These are phyloP conservation scores for Rhabdornis inornatus DNA, from an alignment of 2,113 vertebrate species.

Conservation along the genomic window DNA sequence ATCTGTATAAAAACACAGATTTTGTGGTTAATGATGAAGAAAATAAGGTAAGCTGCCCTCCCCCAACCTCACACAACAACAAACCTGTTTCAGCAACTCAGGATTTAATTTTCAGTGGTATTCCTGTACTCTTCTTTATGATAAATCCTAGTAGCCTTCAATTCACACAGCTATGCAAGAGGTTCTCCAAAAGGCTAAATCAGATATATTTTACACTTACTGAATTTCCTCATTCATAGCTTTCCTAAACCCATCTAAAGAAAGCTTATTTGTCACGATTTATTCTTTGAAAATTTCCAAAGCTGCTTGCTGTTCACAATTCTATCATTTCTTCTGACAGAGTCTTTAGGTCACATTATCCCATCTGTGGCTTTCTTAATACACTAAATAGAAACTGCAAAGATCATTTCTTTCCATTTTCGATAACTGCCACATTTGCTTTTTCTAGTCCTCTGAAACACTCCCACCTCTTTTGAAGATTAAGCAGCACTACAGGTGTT, in stretches of 20 bases:
- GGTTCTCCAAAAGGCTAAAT: not conserved
- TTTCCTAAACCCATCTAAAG: not conserved
- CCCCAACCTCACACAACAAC: not conserved
- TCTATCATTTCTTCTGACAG: constrained; percentile 44
- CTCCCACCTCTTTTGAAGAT: constrained; percentile 21
- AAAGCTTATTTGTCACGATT: constrained; percentile 24
- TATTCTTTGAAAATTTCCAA: constrained; percentile 39
- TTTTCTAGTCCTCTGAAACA: constrained; percentile 42
- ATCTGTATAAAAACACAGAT: not conserved
- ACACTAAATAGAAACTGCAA: constrained; percentile 8
- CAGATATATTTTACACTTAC: not conserved
- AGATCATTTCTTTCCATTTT: constrained; percentile 46
- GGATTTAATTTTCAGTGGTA: not conserved
- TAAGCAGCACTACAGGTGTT: constrained; percentile 33
- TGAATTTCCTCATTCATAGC: constrained; percentile 18
- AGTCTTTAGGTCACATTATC: constrained; percentile 31
- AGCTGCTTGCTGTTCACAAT: constrained; percentile 41
- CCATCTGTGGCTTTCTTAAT: constrained; percentile 54
- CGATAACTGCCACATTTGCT: constrained; percentile 31
- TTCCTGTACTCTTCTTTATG: not conserved
- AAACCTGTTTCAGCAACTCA: not conserved
- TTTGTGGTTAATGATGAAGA: not conserved
- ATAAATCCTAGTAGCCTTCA: not conserved
- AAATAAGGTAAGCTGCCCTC: not conserved
- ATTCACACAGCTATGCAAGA: not conserved